A percentile compares a stretch with the other conserved stretches of the same genome.
These are phyloP conservation scores for Ailuropoda melanoleuca DNA, from an alignment of 2,113 vertebrate genomes.

Conservation along the genomic window DNA sequence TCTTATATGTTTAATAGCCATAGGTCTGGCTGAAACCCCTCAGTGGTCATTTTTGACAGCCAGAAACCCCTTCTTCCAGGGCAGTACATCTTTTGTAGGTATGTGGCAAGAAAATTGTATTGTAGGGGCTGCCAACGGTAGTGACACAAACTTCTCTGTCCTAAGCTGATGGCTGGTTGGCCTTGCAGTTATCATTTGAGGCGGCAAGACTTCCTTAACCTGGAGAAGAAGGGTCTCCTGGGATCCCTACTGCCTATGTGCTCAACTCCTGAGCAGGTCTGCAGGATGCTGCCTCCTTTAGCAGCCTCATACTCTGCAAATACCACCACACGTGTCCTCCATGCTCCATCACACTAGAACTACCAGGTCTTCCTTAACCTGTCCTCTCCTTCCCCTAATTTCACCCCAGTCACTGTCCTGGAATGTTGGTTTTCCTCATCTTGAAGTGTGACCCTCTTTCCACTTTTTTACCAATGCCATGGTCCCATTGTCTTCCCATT, in stretches of 20 bases:
- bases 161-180: neutral
- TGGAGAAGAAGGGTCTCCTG: neutral
- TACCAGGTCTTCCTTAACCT: neutral
- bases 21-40: neutral
- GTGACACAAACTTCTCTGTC: neutral
- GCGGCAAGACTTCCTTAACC: neutral
- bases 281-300: rapidly evolving
- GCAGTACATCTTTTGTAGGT: neutral
- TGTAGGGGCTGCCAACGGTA: rapidly evolving
- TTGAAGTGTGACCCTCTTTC: neutral
- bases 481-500: neutral
- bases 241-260: neutral
- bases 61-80: neutral
- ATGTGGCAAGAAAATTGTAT: neutral
- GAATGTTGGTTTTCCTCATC: neutral
- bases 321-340: rapidly evolving
- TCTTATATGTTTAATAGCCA: neutral
- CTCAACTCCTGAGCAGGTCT: neutral
- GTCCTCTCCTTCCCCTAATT: neutral
- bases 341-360: neutral
- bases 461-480: rapidly evolving
- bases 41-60: neutral
- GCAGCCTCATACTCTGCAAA: neutral
- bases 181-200: neutral
- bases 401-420: neutral